Evolutionary conservation across 2,888 invertebrate species (phyloP), one percentile per base, ranked within the genome.

Genomic region (Drosophila trichaetosa): DNA sequence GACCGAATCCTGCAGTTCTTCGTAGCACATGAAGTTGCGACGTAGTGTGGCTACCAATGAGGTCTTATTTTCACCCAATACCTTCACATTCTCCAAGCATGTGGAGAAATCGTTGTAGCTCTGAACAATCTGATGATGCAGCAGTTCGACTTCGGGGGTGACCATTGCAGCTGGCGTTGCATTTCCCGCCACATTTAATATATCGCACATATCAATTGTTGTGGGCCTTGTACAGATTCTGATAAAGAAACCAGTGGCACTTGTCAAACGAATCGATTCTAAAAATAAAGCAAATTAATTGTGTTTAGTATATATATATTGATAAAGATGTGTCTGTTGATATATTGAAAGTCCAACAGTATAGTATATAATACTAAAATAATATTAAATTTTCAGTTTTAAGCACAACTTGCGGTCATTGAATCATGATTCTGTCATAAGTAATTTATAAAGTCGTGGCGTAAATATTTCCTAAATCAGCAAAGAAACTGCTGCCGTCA

Each of bases 1-100:
- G 0, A 99, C 97, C 74, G 95, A 95, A 18, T 96, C 95, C 93
- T 98, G 97, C 48, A 98, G 93, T 65, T 94, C 94, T 24, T 95
- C 91, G 56, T 92, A 93, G 58, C 77, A 90, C 46, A 70, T 49
- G 8, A 89, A 87, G 34, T 87, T 85, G 29, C 83, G 84, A 21
- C 83, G 85, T 49, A 93, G 76, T 36, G 81, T 76, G 10, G 56
- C 38, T 16, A 87, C 76, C 53, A 92, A 64, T 5, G 52, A 16
- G 8, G 79, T 79, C 42, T 89, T 90, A 33, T 52, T 78, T 33
- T 78, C 75, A 5, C n/a, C 42, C 16, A 86, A 53, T 16, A 42
- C 7, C 16, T 75, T 67, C 0, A 86, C 21, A 2, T 29, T 27
- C 1, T 78, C 78, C 18, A 49, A 33, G 33, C 51, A 67, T 56